Evolutionary conservation across 2,797 vertebrate species (phyloP), one percentile per base, ranked within the genome.

Genomic region (Epinephelus coioides): DNA sequence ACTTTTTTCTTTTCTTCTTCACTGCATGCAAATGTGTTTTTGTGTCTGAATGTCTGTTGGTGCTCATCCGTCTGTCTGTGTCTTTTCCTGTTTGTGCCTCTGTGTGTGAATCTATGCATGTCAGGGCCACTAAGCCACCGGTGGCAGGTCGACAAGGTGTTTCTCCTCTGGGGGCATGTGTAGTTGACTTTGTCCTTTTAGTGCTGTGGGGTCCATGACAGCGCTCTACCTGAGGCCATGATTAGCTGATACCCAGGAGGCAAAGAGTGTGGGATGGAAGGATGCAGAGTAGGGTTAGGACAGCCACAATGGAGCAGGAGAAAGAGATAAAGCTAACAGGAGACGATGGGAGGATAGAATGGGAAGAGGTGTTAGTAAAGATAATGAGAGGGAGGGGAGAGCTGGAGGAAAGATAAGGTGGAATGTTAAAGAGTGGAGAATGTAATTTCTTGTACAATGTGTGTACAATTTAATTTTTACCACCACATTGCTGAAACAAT

Each of bases 101-200:
- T 8, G 10, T 63, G 18, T 72, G 61, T 38, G 25, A 18, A 13
- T 62, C 3, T 49, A 0, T 73, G 18, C 59, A 56, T 69, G 53
- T 56, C 2, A 6, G 23, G 9, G 21, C 7, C 21, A 18, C 67
- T 55, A 10, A 72, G 44, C 62, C 27, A 27, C 51, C 13, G 10
- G 54, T 38, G 27, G 34, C 27, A 43, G 56, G 38, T 43, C n/a
- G 51, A 73, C 64, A 46, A 73, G 55, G 56, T 66, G 43, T 80
- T 69, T 70, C 44, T 34, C 60, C 68, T 65, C 38, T 10, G 38
- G 61, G 64, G 51, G 38, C 13, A 18, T 2, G 49, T 63, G 62
- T 66, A 27, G 56, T 68, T 57, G 56, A 46, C 54, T 70, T 70
- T 78, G 74, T 70, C 40, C 53, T 67, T 25, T 76, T 43, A 3